Evolutionary conservation across 2,113 vertebrate species (phyloP).

Genomic region (Danio rerio): DNA sequence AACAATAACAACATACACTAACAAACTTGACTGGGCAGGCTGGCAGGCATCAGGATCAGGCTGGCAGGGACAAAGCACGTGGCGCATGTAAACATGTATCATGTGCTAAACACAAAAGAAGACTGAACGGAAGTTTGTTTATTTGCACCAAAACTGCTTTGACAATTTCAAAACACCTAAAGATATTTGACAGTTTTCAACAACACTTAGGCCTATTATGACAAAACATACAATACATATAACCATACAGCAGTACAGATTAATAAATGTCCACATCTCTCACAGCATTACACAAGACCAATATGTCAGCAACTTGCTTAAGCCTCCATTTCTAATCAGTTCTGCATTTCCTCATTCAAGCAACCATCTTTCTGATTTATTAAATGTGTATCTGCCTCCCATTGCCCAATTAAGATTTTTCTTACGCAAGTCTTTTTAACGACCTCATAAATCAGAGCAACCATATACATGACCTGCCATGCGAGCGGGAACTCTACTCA

Average conservation of each 20-base stretch:
- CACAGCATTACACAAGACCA: neutral
- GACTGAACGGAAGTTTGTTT: too few species aligned
- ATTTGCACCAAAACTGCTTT: too few species aligned
- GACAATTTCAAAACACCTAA: too few species aligned
- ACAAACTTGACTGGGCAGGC: too few species aligned
- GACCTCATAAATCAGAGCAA: slow-evolving; percentile 5
- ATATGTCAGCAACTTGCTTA: slow-evolving; percentile 5
- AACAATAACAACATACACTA: too few species aligned
- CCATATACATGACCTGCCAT: neutral
- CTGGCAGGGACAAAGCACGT: too few species aligned
- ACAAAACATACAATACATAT: too few species aligned
- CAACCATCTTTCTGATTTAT: slow-evolving; percentile 62
- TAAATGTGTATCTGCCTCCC: slow-evolving; percentile 55
- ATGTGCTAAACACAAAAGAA: too few species aligned
- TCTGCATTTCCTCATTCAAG: slow-evolving; percentile 56
- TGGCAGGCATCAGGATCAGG: too few species aligned
- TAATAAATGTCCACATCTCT: slow-evolving; percentile 17
- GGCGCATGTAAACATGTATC: too few species aligned
- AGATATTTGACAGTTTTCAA: too few species aligned
- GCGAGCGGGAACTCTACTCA: neutral
- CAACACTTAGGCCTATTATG: too few species aligned
- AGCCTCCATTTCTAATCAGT: slow-evolving; percentile 61
- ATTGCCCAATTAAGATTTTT: neutral
- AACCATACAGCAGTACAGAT: neutral
- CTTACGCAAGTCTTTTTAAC: slow-evolving; percentile 7